Evolutionary conservation across 2,888 invertebrate genomes (phyloP), one percentile per base, ranked within the genome.

Genomic region (Papilio demoleus): DNA sequence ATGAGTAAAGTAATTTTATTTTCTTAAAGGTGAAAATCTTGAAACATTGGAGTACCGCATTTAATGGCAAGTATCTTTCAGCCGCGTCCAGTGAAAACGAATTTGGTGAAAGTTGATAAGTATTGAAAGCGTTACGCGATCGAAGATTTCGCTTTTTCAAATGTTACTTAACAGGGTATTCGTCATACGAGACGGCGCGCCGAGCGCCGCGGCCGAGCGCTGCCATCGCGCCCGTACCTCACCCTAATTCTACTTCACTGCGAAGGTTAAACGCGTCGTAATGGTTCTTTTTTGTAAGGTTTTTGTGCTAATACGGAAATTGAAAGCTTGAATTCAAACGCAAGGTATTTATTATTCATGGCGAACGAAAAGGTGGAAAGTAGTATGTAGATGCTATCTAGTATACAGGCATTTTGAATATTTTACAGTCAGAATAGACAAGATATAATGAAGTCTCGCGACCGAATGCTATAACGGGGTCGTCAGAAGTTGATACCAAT

Each of bases 71-170:
- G 11, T 69, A 40, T 74, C 73, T 75, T 80, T 78, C 74, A 81
- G 77, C 79, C 80, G 77, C 75, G 79, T 79, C 80, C 80, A 78
- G 78, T 74, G 74, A 68, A 83, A 79, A 82, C 81, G 78, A 81
- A 85, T 85, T 82, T 79, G 83, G 90, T 87, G 90, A 90, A 90
- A 90, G 91, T 88, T 86, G 77, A 83, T 84, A 79, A 82, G 81
- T 78, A 87, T 85, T 84, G 86, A 84, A 81, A 85, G 79, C 82
- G 86, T 81, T 84, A 83, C 82, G 85, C 82, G 78, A 84, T 78
- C 82, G 84, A 89, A 89, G 88, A 88, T 90, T 90, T 89, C 88
- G 87, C 86, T 88, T 88, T 89, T 89, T 89, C 86, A 88, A 87
- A 86, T 83, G 83, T 90, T 90, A 88, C 89, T 85, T 87, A 90